Percentiles rank a stretch among this genome's conserved stretches.
Conservation (phyloP, 1,140 invertebrate species). For the Leptestheria dahalacensis region DNA sequence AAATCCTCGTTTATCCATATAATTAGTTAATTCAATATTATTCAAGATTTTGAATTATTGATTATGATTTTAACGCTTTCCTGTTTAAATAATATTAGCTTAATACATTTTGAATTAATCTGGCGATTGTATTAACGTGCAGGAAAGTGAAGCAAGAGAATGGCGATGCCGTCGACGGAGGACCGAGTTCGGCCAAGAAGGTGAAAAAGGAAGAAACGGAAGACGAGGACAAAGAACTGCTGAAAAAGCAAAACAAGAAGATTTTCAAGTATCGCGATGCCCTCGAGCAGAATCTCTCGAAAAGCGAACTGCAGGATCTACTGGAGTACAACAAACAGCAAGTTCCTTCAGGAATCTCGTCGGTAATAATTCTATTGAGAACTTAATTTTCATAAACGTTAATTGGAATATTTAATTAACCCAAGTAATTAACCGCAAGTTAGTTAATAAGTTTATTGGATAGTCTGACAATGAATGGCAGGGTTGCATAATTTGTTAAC, state of each 20-base stretch:
- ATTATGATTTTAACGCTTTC: background rate
- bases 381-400: background rate
- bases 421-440: too few relatives aligned
- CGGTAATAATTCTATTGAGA: conserved; percentile 32
- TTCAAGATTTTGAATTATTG: too few relatives aligned
- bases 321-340: conserved; percentile 57
- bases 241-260: conserved; percentile 59
- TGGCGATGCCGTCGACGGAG: conserved; percentile 1
- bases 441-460: too few relatives aligned
- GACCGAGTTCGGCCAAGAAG: conserved; percentile 19
- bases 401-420: too few relatives aligned
- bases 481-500: too few relatives aligned
- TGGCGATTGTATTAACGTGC: too few relatives aligned
- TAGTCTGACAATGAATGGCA: too few relatives aligned
- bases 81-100: background rate
- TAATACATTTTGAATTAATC: background rate
- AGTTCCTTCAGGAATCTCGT: conserved; percentile 42
- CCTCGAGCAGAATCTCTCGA: conserved; percentile 33
- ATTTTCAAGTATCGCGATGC: conserved; percentile 52
- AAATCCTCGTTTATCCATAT: too few relatives aligned
- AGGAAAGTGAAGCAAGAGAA: conserved; percentile 20
- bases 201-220: conserved; percentile 28
- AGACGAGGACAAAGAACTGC: conserved; percentile 34
- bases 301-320: conserved; percentile 42
- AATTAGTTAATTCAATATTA: too few relatives aligned